Conservation (phyloP, 2,113 vertebrate species). For the Anseranas semipalmata region DNA sequence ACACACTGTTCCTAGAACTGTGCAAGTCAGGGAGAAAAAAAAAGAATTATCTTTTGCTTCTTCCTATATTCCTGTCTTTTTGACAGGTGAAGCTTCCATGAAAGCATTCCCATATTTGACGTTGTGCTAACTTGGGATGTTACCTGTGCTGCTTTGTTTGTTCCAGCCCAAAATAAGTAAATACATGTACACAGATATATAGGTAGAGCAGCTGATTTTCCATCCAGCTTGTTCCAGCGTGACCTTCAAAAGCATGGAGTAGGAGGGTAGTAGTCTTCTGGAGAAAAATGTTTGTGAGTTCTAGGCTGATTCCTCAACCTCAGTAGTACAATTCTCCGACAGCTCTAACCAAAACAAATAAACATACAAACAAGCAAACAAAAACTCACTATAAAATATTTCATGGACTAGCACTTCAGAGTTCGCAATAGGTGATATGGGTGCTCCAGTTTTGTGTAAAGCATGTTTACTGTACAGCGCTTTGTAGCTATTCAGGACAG, state of each 20-base stretch:
- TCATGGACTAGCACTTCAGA: neutral
- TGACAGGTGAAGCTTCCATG: neutral
- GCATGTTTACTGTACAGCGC: neutral
- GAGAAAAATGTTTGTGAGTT: neutral
- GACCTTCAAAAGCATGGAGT: neutral
- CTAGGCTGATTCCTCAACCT: neutral
- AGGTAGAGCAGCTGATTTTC: neutral
- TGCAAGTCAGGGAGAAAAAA: neutral
- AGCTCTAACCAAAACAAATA: neutral
- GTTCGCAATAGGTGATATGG: neutral
- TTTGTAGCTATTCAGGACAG: slow-evolving; percentile 3
- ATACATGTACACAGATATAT: neutral
- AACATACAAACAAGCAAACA: too few relatives aligned
- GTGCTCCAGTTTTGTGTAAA: neutral
- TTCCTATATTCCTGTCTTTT: neutral
- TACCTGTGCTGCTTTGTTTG: neutral
- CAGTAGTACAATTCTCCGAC: neutral
- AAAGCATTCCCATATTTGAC: neutral
- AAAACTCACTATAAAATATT: neutral
- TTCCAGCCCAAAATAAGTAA: neutral
- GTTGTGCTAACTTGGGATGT: neutral
- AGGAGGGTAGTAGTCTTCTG: neutral
- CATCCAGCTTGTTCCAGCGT: neutral
- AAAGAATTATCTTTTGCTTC: neutral
- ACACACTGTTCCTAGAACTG: neutral